Conservation (phyloP, 2,113 vertebrate species). For the Corvus cornix region DNA sequence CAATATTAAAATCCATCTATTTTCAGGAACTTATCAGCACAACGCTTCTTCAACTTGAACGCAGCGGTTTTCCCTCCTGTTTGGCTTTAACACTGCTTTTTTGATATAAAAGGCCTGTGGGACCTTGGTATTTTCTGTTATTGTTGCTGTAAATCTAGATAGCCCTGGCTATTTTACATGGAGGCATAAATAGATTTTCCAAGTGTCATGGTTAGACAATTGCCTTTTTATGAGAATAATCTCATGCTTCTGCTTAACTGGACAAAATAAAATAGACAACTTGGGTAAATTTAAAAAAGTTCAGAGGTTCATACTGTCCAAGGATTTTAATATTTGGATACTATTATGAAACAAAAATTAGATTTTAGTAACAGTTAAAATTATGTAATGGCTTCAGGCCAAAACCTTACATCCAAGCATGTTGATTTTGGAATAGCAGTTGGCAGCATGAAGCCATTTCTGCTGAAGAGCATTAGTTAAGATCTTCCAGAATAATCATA, state of each 20-base stretch:
- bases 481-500: not conserved
- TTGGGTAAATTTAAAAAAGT: not conserved
- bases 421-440: conserved; percentile 37
- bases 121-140: not conserved
- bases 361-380: not conserved
- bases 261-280: conserved; percentile 19
- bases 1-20: not conserved
- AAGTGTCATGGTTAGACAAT: not conserved
- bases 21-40: not conserved
- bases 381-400: not conserved
- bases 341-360: not conserved
- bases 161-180: not conserved
- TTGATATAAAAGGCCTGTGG: not conserved
- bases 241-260: not conserved
- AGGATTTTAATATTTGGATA: not conserved
- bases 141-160: not conserved
- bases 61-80: not conserved
- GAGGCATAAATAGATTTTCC: not conserved
- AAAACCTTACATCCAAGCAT: not conserved
- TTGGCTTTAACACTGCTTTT: not conserved
- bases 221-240: conserved; percentile 11
- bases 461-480: not conserved
- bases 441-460: not conserved
- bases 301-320: not conserved
- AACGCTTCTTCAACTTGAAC: not conserved